Evolutionary conservation across 2,888 invertebrate species (phyloP), one percentile per base, ranked within the genome.

Genomic region (Nebria salina): DNA sequence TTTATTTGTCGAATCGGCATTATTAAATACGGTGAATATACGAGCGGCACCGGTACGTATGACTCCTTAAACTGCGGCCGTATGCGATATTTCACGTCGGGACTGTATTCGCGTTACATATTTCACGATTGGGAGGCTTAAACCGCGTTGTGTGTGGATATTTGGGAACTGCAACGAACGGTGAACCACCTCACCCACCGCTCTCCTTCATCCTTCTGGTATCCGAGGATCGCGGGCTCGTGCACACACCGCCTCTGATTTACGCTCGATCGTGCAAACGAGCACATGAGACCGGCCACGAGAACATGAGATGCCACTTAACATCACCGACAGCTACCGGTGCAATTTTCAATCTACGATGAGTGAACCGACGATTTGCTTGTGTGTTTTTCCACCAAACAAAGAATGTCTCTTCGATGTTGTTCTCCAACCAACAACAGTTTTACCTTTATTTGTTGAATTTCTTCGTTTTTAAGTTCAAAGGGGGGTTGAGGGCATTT

Each of bases 291-390:
- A 34, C 68, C 77, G 54, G 42, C 54, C 77, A 64, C 68, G 41
- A 15, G 75, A 74, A 79, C 79, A 79, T 43, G 68, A 42, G 79
- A 75, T 74, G 79, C 79, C 79, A 79, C 79, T 79, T 79, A 79
- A 74, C 43, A 75, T 73, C 68, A 26, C 42, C 73, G 41, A 73
- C 73, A 41, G 73, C 43, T 42, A 41, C 73, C 13, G 73, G 41
- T 73, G 43, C 73, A 73, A 41, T 15, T 41, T n/a, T 43, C 34
- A 26, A 41, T 20, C 26, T 34, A 25, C 41, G 41, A 15, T 15
- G 42, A 73, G 42, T 15, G 13, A 41, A 42, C 43, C 73, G 42
- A 72, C 73, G 73, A 41, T 73, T 15, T 41, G 42, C 43, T 41
- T 41, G 26, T 41, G 42, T 34, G n/a, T 34, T n/a, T 34, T 11